A percentile compares a stretch with the other conserved stretches of the same genome.
These are phyloP conservation scores for Drosophila orena DNA, from an alignment of 1,140 invertebrate species.

Conservation along the genomic window DNA sequence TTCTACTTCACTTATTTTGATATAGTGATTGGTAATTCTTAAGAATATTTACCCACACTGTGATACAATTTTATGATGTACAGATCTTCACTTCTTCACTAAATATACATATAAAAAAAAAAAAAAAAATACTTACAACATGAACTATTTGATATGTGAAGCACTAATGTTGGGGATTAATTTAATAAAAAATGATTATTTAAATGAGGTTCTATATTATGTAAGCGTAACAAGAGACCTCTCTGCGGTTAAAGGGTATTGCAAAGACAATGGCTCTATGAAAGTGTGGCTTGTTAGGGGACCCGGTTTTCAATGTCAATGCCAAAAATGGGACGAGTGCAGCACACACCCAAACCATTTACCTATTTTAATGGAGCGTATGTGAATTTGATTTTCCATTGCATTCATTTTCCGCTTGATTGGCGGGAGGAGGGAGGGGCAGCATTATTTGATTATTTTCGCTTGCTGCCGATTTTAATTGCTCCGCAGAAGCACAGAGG, in stretches of 20 bases:
- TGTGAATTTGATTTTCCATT: slow-evolving; percentile 55
- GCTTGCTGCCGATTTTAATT: slow-evolving; percentile 23
- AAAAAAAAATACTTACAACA: too few relatives aligned
- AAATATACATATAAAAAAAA: too few relatives aligned
- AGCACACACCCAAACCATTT: background rate
- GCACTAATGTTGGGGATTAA: too few relatives aligned
- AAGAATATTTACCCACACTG: too few relatives aligned
- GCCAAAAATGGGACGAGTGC: slow-evolving; percentile 31
- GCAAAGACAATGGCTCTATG: slow-evolving; percentile 3
- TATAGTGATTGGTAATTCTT: too few relatives aligned
- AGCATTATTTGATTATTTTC: slow-evolving; percentile 8
- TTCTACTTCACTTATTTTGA: too few relatives aligned
- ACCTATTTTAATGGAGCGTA: background rate
- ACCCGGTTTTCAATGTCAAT: slow-evolving; percentile 32
- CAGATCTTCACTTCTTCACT: too few relatives aligned
- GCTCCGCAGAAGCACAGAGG: background rate
- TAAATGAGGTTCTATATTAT: too few relatives aligned
- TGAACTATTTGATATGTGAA: too few relatives aligned
- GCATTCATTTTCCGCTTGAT: slow-evolving; percentile 55
- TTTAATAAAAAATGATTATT: too few relatives aligned
- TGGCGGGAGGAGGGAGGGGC: background rate
- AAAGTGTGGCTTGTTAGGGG: slow-evolving; percentile 5
- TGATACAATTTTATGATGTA: too few relatives aligned
- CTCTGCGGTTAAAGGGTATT: slow-evolving; percentile 6
- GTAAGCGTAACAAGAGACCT: background rate